A percentile compares a stretch with the other conserved stretches of the same genome.
Evolutionary conservation across 2,888 invertebrate genomes (phyloP).

Genomic region (Furcula furcula): DNA sequence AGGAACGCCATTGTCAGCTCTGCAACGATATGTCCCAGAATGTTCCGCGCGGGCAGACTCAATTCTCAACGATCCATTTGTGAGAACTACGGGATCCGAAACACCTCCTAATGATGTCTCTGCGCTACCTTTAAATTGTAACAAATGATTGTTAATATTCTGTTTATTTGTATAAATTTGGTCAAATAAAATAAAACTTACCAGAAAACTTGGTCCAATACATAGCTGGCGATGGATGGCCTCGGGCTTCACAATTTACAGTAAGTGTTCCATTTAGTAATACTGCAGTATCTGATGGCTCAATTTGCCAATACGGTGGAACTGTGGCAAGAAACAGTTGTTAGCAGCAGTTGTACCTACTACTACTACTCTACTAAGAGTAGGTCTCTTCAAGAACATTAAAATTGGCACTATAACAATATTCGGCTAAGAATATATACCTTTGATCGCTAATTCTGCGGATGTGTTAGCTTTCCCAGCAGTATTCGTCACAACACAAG

Average conservation of each 20-base stretch:
- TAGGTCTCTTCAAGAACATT: no score
- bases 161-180: background rate
- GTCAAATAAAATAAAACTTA: conserved; percentile 42
- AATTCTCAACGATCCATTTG: conserved; percentile 88
- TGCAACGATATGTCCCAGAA: conserved; percentile 92
- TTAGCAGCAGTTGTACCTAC: no score
- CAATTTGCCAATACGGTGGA: conserved; percentile 89
- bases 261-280: conserved; percentile 87
- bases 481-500: conserved; percentile 87
- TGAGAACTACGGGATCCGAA: conserved; percentile 72
- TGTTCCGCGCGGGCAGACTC: conserved; percentile 88
- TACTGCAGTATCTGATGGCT: conserved; percentile 87
- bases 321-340: conserved; percentile 70
- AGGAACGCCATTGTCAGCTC: conserved; percentile 92
- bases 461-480: conserved; percentile 88
- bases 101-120: conserved; percentile 70
- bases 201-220: conserved; percentile 89
- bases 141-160: background rate
- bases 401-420: no score
- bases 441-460: conserved; percentile 87
- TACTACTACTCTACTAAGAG: no score
- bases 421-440: conserved; percentile 55
- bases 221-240: conserved; percentile 88
- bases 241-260: conserved; percentile 89
- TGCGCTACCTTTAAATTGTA: conserved; percentile 54